phyloP scores from a whole-genome alignment of 2,113 vertebrate genomes.

The Ammodytes dubius region DNA sequence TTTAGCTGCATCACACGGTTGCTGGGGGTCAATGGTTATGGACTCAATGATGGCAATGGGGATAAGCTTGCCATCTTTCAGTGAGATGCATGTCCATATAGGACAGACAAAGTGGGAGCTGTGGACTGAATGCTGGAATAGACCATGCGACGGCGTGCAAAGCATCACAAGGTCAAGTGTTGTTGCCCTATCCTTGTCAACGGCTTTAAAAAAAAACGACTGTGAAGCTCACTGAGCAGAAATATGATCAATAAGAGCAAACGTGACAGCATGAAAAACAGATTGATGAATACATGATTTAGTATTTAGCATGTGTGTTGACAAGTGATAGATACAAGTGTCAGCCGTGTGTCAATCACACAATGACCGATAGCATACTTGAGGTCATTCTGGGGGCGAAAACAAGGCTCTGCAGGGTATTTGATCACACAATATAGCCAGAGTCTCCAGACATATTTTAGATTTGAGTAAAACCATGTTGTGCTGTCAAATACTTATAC shows the following conservation, averaged over 20 bases:
- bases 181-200: slow-evolving; percentile 59
- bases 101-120: slow-evolving; percentile 27
- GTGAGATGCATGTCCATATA: slow-evolving; percentile 27
- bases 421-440: neutral
- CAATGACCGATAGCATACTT: slow-evolving; percentile 10
- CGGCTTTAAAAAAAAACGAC: slow-evolving; percentile 63
- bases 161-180: slow-evolving; percentile 70
- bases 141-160: slow-evolving; percentile 41
- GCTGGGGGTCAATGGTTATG: slow-evolving; percentile 54
- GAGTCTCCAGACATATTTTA: neutral
- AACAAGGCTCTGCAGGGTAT: neutral
- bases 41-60: slow-evolving; percentile 37
- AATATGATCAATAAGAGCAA: slow-evolving; percentile 26
- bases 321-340: slow-evolving; percentile 56
- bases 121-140: slow-evolving; percentile 31
- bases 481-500: neutral
- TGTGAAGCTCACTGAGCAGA: slow-evolving; percentile 59
- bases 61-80: slow-evolving; percentile 71
- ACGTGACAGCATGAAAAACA: neutral
- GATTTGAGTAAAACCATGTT: neutral
- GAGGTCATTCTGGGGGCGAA: neutral
- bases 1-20: slow-evolving; percentile 38
- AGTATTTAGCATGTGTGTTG: slow-evolving; percentile 57
- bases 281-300: slow-evolving; percentile 53
- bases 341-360: slow-evolving; percentile 30